Percentiles rank a stretch among this genome's conserved stretches.
Evolutionary conservation across 2,113 vertebrate species (phyloP).

Genomic region (Sphyrna mokarran): DNA sequence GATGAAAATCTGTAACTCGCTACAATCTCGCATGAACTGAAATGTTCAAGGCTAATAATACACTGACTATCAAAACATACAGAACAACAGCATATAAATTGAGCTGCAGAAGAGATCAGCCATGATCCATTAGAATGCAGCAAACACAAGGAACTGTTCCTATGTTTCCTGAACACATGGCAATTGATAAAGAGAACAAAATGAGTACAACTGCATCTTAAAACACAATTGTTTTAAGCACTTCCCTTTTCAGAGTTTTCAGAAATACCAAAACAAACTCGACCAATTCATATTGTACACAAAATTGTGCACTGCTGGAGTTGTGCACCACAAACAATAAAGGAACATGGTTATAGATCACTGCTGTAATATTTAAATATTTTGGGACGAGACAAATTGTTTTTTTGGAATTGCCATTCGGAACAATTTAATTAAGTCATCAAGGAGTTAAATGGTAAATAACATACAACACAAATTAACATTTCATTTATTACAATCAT

Average conservation of each 20-base stretch:
- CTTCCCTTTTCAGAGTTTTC: background rate
- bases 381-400: background rate
- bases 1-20: background rate
- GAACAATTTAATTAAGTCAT: background rate
- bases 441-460: background rate
- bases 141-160: background rate
- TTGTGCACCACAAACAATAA: background rate
- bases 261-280: background rate
- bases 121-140: background rate
- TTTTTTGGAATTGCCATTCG: no score
- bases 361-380: background rate
- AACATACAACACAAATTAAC: background rate
- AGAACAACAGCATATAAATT: background rate
- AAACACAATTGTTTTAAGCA: background rate
- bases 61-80: background rate
- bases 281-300: background rate
- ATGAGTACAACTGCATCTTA: background rate
- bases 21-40: background rate
- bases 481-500: slow-evolving; percentile 42
- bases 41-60: background rate
- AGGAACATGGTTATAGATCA: background rate
- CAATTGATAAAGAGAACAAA: background rate
- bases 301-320: background rate
- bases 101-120: background rate
- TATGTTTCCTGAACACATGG: background rate